Evolutionary conservation across 2,113 vertebrate species (phyloP).

Genomic region (Leucosticte australis): DNA sequence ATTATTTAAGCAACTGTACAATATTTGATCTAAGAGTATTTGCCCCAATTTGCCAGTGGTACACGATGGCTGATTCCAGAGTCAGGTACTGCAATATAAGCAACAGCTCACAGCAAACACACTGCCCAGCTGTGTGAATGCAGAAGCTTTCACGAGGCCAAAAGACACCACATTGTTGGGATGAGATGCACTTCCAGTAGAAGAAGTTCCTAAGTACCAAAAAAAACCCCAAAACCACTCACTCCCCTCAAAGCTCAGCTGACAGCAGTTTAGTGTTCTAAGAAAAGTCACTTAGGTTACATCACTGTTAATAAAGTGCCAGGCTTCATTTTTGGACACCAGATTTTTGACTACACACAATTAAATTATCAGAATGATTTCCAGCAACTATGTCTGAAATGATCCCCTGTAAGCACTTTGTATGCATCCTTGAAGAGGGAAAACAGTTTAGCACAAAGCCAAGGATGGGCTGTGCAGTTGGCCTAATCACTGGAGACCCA

Average conservation of each 20-base stretch:
- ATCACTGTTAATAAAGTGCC: not conserved
- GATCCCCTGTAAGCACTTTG: not conserved
- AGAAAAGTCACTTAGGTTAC: not conserved
- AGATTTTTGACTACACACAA: not conserved
- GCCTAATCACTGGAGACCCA: not conserved
- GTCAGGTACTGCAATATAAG: not conserved
- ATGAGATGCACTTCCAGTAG: not conserved
- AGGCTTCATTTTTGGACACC: not conserved
- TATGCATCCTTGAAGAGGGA: not conserved
- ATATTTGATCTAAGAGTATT: not conserved
- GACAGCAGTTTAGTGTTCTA: not conserved
- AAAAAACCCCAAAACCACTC: not conserved
- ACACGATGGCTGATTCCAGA: fast-evolving
- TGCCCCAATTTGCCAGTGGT: not conserved
- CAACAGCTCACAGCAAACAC: not conserved
- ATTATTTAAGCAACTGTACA: not conserved
- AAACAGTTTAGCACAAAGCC: not conserved
- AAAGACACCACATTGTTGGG: not conserved
- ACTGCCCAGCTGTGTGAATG: fast-evolving
- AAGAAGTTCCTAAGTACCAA: not conserved
- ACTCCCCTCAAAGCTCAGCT: not conserved
- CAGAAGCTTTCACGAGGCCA: not conserved
- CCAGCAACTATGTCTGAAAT: not conserved
- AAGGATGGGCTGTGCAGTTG: not conserved
- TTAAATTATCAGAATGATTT: not conserved